Conservation (phyloP, 2,888 invertebrate genomes). For the Cheilosia pagana region DNA sequence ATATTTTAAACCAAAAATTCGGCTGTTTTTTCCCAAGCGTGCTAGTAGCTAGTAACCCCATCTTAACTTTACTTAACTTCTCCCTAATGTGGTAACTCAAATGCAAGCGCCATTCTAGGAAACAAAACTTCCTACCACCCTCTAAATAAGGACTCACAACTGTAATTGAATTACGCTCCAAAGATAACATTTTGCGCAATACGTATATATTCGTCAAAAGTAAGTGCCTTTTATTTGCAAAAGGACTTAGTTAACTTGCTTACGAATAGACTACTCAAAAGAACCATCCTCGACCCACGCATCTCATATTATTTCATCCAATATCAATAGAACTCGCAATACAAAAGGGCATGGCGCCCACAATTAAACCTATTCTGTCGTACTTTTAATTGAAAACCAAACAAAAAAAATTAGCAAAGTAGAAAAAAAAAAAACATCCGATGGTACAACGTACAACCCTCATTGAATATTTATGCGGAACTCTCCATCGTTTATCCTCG, state of each 20-base stretch:
- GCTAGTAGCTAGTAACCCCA: too few relatives aligned
- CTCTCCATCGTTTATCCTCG: not conserved
- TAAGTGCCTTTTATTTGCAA: not conserved
- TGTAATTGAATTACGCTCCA: too few relatives aligned
- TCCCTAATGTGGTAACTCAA: too few relatives aligned
- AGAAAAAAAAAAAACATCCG: not conserved
- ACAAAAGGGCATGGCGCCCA: not conserved
- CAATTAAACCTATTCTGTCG: not conserved
- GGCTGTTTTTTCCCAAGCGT: too few relatives aligned
- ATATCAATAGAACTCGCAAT: not conserved
- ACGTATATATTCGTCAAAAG: not conserved
- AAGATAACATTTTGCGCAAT: too few relatives aligned
- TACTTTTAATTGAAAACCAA: constrained; percentile 21
- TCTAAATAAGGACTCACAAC: too few relatives aligned
- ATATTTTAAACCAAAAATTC: too few relatives aligned
- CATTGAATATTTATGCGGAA: constrained; percentile 11
- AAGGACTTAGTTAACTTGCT: not conserved
- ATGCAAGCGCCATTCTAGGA: too few relatives aligned
- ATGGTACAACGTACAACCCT: not conserved
- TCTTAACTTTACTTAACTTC: too few relatives aligned
- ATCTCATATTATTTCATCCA: not conserved
- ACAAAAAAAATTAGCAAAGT: not conserved
- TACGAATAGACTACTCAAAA: not conserved
- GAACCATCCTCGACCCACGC: not conserved
- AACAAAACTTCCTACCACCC: too few relatives aligned